Conservation (phyloP, 2,113 vertebrate genomes). For the Tauraco erythrolophus region DNA sequence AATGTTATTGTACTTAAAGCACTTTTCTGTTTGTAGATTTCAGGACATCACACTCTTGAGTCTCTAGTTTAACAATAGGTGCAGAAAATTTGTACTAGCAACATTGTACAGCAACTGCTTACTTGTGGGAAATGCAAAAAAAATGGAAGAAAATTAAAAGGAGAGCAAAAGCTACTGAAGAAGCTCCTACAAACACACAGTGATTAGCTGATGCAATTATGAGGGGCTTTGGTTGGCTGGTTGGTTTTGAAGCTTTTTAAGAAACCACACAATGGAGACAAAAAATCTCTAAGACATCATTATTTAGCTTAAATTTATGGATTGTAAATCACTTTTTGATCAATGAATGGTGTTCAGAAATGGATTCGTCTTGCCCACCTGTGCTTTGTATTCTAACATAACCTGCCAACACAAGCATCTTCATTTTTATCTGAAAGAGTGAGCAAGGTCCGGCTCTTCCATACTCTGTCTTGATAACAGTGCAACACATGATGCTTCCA, state of each 20-base stretch:
- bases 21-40: background rate
- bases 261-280: background rate
- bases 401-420: background rate
- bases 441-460: background rate
- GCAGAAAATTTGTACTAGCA: background rate
- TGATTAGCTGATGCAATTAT: background rate
- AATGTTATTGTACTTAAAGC: background rate
- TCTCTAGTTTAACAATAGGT: background rate
- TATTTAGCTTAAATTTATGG: background rate
- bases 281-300: background rate
- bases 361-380: background rate
- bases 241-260: background rate
- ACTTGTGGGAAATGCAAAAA: background rate
- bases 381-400: background rate
- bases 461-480: background rate
- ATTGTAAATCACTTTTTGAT: background rate
- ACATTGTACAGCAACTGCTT: background rate
- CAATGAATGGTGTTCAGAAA: background rate
- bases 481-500: background rate
- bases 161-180: background rate
- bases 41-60: background rate
- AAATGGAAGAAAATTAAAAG: background rate
- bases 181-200: background rate
- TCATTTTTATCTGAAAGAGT: background rate
- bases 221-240: background rate